These are phyloP conservation scores for Gyrodactylus bullatarudis DNA, from an alignment of 1,140 invertebrate genomes.

Conservation along the genomic window DNA sequence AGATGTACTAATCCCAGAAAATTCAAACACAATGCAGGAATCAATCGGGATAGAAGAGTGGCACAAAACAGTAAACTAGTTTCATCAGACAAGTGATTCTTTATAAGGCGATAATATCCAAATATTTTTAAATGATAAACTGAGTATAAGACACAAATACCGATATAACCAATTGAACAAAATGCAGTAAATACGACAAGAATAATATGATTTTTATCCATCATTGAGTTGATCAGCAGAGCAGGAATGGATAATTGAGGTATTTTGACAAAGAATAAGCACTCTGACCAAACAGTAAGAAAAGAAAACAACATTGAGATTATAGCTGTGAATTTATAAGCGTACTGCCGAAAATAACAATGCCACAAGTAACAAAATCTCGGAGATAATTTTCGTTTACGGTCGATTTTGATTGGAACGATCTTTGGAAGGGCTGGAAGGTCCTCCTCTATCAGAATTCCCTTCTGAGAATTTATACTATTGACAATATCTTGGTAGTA, in stretches of 20 bases:
- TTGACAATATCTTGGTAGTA: neutral
- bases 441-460: too few relatives aligned
- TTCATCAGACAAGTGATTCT: conserved; percentile 86
- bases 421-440: too few relatives aligned
- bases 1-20: conserved; percentile 85
- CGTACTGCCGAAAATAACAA: neutral
- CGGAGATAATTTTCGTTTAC: too few relatives aligned
- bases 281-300: neutral
- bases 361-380: neutral
- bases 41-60: conserved; percentile 62
- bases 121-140: conserved; percentile 73
- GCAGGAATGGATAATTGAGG: neutral
- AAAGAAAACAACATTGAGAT: neutral
- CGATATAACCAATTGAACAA: neutral
- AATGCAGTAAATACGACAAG: neutral
- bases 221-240: neutral
- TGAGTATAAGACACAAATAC: conserved; percentile 69
- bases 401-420: too few relatives aligned
- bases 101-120: conserved; percentile 78
- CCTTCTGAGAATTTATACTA: neutral
- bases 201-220: neutral
- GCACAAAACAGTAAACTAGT: conserved; percentile 92
- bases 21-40: conserved; percentile 86
- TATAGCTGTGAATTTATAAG: neutral
- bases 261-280: neutral